Base-by-base conservation (phyloP, 2,113 vertebrate species). In the Serilophus lunatus region DNA sequence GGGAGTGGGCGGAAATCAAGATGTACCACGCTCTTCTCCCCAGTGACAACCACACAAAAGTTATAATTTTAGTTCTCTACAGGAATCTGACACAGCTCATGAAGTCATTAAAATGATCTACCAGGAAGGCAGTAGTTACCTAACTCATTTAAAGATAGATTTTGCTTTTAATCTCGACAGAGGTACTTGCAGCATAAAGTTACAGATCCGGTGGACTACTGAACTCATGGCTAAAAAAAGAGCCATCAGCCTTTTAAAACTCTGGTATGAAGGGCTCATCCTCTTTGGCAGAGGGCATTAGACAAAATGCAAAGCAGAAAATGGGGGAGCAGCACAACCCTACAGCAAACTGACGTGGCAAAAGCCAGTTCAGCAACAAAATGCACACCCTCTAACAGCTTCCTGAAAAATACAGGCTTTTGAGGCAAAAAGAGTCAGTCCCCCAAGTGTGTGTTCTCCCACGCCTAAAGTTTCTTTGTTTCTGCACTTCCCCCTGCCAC, bases 21-120 rank as follows among this genome's bases (percentile, higher is more conserved):
- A 92, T 74, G 35, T 17, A 93, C 40, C 92, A 92, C 31, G 6
- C 86, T 94, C 64, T 50, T 93, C 85, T 92, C 92, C 86, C 82
- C 75, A 84, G 80, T 78, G 92, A 96, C 96, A 94, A 90, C 93
- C 95, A 93, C 93, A 88, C 85, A 91, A 85, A 86, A 91, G 76
- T 74, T 83, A 7, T 83, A 92, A 95, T 93, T 97, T 93, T 94
- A 95, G 95, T n/a, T 75, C 86, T 92, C 76, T 54, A 49, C 38
- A 77, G 68, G 63, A 95, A 96, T 70, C 42, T 94, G 80, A 82
- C 85, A 94, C 25, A 74, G 88, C 64, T 92, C 78, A 80, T 63
- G 69, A 93, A 90, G 79, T 33, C 82, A 88, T 36, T 66, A 83
- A 70, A 88, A 74, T 15, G 19, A 84, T 75, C 47, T 82, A 56